These are phyloP conservation scores for Phrynocephalus forsythii DNA, from an alignment of 2,797 vertebrate genomes.

Conservation along the genomic window DNA sequence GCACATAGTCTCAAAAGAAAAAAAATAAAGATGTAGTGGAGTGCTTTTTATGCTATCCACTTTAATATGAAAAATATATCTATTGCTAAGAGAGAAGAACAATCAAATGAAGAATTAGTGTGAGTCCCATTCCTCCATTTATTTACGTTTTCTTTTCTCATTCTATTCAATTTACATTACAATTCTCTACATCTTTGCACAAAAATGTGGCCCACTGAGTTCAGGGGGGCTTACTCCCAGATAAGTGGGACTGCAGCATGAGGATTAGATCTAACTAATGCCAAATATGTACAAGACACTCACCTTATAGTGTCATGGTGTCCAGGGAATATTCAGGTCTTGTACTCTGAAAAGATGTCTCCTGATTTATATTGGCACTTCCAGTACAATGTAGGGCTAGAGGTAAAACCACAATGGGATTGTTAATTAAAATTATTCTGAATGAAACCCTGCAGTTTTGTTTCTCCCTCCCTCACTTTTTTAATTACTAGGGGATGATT, in stretches of 20 bases:
- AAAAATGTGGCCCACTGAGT: too few species aligned
- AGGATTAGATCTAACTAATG: conserved; percentile 36
- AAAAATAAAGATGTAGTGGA: conserved; percentile 41
- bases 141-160: conserved; percentile 19
- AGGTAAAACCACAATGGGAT: neutral
- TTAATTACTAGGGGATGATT: neutral
- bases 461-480: neutral
- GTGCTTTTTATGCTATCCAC: neutral
- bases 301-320: conserved; percentile 5
- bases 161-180: conserved; percentile 38
- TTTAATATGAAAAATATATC: conserved; percentile 48
- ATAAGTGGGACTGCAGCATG: neutral
- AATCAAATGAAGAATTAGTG: conserved; percentile 13
- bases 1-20: conserved; percentile 19
- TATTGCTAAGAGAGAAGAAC: neutral
- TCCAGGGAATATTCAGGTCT: neutral
- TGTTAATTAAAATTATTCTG: too few species aligned
- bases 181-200: too few species aligned
- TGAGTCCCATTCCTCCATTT: conserved; percentile 3
- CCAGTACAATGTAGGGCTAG: conserved; percentile 69
- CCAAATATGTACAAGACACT: neutral
- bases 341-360: conserved; percentile 44
- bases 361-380: conserved; percentile 78
- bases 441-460: neutral
- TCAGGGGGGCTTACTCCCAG: neutral